Conservation (phyloP, 2,888 invertebrate genomes). For the Aromia moschata region DNA sequence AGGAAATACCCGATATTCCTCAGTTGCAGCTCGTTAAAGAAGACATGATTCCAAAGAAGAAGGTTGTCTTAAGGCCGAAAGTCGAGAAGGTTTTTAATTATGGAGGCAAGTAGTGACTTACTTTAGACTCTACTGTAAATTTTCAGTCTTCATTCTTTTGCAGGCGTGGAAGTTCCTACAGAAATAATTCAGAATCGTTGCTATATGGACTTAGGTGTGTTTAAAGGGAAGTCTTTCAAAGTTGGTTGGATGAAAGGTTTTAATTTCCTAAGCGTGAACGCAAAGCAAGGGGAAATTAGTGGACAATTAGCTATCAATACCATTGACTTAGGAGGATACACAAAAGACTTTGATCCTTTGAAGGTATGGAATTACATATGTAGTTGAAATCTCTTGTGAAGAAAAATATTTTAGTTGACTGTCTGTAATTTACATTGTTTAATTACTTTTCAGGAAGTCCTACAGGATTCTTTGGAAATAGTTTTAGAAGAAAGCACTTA, state of each 20-base stretch:
- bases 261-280: conserved; percentile 57
- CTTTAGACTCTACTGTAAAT: not conserved
- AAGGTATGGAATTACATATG: conserved; percentile 31
- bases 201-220: conserved; percentile 68
- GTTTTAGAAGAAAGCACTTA: conserved; percentile 47
- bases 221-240: conserved; percentile 73
- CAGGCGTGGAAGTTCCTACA: conserved; percentile 25
- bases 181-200: conserved; percentile 40
- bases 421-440: no score
- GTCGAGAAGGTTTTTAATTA: conserved; percentile 45
- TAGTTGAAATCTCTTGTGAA: no score
- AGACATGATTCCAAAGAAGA: conserved; percentile 31
- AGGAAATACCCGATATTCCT: conserved; percentile 43
- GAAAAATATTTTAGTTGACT: no score
- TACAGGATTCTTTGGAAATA: conserved; percentile 46
- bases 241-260: conserved; percentile 79
- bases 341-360: conserved; percentile 26
- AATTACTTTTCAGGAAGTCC: conserved; percentile 39
- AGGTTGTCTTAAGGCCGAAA: conserved; percentile 42
- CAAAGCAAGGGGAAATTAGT: conserved; percentile 32
- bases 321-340: conserved; percentile 29
- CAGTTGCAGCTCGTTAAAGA: conserved; percentile 39
- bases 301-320: conserved; percentile 37
- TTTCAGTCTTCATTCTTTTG: not conserved
- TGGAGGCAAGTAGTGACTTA: conserved; percentile 34